A percentile compares a stretch with the other conserved stretches of the same genome.
phyloP scores from a whole-genome alignment of 1,140 invertebrate species.

The Tyrophagus putrescentiae region DNA sequence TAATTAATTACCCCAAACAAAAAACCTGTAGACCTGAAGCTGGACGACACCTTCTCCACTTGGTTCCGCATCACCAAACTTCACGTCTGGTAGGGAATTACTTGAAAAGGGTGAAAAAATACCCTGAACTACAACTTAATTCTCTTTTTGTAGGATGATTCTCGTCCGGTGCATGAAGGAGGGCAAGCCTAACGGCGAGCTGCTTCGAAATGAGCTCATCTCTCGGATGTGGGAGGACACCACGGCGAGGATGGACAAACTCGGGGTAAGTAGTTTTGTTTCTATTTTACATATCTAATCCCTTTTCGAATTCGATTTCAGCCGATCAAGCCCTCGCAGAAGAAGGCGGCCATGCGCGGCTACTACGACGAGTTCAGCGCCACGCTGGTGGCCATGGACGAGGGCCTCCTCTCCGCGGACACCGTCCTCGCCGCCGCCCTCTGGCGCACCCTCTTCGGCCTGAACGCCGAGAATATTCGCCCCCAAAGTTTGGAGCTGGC shows the following conservation, averaged over 20 bases:
- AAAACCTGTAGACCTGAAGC: slow-evolving; percentile 6
- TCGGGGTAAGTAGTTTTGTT: slow-evolving; percentile 41
- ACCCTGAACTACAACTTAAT: background rate
- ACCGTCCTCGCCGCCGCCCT: slow-evolving; percentile 55
- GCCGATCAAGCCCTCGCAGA: background rate
- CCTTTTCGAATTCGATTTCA: slow-evolving; percentile 5
- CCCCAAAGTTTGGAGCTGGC: background rate
- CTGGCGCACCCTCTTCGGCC: slow-evolving; percentile 59
- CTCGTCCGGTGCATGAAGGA: slow-evolving; percentile 53
- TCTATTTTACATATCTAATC: background rate
- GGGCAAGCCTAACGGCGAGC: slow-evolving; percentile 45
- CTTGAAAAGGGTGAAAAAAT: background rate
- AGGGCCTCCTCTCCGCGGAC: slow-evolving; percentile 57
- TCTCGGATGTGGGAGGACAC: slow-evolving; percentile 66
- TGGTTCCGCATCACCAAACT: slow-evolving; percentile 46
- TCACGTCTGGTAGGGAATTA: slow-evolving; percentile 56
- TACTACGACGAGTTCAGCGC: slow-evolving; percentile 62
- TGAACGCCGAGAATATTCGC: slow-evolving; percentile 13
- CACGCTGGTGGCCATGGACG: slow-evolving; percentile 67
- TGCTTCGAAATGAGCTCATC: slow-evolving; percentile 53
- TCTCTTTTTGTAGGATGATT: slow-evolving; percentile 37
- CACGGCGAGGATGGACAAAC: slow-evolving; percentile 48
- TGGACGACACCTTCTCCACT: slow-evolving; percentile 27
- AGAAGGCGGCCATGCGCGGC: slow-evolving; percentile 27
- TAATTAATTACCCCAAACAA: too few species aligned